Percentiles rank a stretch among this genome's conserved stretches.
These are phyloP conservation scores for Conomelus anceps DNA, from an alignment of 2,888 invertebrate genomes.

Conservation along the genomic window DNA sequence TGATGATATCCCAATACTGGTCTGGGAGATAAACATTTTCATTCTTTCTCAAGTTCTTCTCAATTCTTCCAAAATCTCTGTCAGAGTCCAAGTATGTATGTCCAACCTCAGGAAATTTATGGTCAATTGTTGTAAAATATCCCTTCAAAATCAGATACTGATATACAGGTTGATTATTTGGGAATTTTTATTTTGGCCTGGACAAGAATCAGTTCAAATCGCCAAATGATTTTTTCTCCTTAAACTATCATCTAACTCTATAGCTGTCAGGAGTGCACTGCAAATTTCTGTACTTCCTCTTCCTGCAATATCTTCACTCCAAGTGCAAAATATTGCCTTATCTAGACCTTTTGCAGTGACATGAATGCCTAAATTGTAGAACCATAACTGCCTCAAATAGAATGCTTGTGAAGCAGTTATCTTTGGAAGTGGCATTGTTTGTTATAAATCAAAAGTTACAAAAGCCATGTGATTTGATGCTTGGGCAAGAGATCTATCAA, in stretches of 20 bases:
- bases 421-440: slow-evolving; percentile 26
- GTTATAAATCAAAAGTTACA: slow-evolving; percentile 14
- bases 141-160: slow-evolving; percentile 33
- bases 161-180: slow-evolving; percentile 14
- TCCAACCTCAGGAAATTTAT: slow-evolving; percentile 40
- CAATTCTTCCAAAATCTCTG: slow-evolving; percentile 38
- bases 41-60: slow-evolving; percentile 37
- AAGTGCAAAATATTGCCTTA: slow-evolving; percentile 29
- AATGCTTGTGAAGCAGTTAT: slow-evolving; percentile 29
- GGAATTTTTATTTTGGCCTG: slow-evolving; percentile 24
- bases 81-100: slow-evolving; percentile 39
- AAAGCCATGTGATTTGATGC: background rate
- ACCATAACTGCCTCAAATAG: slow-evolving; percentile 27
- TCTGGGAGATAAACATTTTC: slow-evolving; percentile 34
- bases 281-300: slow-evolving; percentile 22
- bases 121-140: slow-evolving; percentile 36
- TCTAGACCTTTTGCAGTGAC: slow-evolving; percentile 23
- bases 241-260: background rate
- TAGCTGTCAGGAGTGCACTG: slow-evolving; percentile 22
- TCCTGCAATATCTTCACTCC: slow-evolving; percentile 30
- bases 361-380: slow-evolving; percentile 28
- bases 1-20: slow-evolving; percentile 35
- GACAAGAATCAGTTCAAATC: slow-evolving; percentile 23
- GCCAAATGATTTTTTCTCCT: slow-evolving; percentile 32
- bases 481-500: slow-evolving; percentile 16